Conservation (phyloP, 2,888 invertebrate species). For the Lasioglossum zephyrum region DNA sequence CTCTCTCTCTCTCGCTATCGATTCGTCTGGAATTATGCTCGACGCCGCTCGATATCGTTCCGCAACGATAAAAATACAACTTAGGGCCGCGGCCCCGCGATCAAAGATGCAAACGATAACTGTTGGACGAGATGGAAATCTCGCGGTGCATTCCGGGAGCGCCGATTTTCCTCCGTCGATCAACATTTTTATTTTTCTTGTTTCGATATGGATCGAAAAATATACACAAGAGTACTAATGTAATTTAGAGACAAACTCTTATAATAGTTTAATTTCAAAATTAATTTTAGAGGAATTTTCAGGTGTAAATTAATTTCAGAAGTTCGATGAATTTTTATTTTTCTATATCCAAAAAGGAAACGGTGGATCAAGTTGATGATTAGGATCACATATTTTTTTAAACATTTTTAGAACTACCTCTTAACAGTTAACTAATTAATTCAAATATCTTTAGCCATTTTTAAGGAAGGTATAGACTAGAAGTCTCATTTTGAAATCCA, state of each 20-base stretch:
- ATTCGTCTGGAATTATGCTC: constrained; percentile 39
- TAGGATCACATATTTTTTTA: too few species aligned
- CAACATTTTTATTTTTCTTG: too few species aligned
- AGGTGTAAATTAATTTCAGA: too few species aligned
- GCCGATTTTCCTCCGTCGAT: background rate
- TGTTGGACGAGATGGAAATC: background rate
- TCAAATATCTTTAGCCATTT: background rate
- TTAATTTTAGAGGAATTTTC: too few species aligned
- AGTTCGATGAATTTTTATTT: too few species aligned
- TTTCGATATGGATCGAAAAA: too few species aligned
- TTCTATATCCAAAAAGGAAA: too few species aligned
- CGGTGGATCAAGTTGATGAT: too few species aligned
- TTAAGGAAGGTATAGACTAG: background rate
- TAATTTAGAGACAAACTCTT: too few species aligned
- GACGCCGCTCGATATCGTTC: constrained; percentile 32
- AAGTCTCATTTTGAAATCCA: background rate
- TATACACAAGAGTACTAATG: too few species aligned
- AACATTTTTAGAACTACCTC: too few species aligned
- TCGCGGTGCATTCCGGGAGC: background rate
- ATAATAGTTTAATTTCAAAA: too few species aligned
- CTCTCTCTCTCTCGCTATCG: constrained; percentile 16
- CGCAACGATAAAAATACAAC: constrained; percentile 37
- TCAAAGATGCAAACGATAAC: constrained; percentile 5
- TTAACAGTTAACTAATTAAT: background rate
- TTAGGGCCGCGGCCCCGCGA: constrained; percentile 6